phyloP scores from a whole-genome alignment of 1,140 invertebrate species.

The Chionoecetes opilio region DNA sequence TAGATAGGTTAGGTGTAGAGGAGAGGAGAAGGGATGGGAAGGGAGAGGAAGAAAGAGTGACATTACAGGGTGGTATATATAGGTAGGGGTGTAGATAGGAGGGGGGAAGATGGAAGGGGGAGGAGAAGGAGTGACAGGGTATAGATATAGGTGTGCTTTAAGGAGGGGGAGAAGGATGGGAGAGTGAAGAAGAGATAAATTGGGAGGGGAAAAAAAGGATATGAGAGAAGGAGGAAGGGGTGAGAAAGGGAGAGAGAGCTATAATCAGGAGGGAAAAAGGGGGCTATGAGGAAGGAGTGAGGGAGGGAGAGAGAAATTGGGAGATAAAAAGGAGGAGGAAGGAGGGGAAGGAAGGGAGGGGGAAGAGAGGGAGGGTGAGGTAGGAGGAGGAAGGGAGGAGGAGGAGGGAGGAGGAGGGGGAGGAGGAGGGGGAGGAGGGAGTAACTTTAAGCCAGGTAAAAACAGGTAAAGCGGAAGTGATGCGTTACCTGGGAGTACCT shows the following conservation, averaged over 20 bases:
- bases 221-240: not conserved
- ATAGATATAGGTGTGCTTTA: not conserved
- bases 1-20: not conserved
- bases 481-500: too few species aligned
- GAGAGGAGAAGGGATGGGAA: not conserved
- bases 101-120: not conserved
- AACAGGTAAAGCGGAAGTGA: not conserved
- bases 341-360: not conserved
- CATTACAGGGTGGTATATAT: not conserved
- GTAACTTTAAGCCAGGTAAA: not conserved
- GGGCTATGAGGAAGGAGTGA: not conserved
- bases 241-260: not conserved
- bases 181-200: not conserved
- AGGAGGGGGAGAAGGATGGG: not conserved
- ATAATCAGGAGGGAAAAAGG: not conserved
- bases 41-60: conserved; percentile 28
- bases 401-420: not conserved
- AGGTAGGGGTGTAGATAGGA: not conserved
- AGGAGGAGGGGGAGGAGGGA: not conserved
- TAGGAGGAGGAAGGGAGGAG: not conserved
- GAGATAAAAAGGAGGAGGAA: not conserved
- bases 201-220: not conserved
- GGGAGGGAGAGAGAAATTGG: not conserved
- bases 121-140: not conserved
- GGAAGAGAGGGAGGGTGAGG: not conserved